Percentiles rank a stretch among this genome's conserved stretches.
These are phyloP conservation scores for Sarcophaga carnaria DNA, from an alignment of 2,888 invertebrate species.

Conservation along the genomic window DNA sequence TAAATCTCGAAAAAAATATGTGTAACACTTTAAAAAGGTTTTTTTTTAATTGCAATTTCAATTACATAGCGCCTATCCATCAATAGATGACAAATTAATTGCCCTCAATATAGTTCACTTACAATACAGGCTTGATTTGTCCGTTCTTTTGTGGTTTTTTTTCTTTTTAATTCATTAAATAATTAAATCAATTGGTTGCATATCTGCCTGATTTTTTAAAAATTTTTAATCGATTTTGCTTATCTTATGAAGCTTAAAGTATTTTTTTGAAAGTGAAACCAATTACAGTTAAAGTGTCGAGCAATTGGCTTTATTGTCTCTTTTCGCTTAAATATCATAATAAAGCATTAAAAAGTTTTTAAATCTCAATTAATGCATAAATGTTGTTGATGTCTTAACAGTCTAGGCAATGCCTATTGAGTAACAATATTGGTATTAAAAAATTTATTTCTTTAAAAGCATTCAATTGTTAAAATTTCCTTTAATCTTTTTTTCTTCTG, in stretches of 20 bases:
- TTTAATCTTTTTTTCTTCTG: not conserved
- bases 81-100: slow-evolving; percentile 49
- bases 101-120: not conserved
- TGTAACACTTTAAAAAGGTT: slow-evolving; percentile 24
- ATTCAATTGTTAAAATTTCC: not conserved
- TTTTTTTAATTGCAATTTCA: slow-evolving; percentile 37
- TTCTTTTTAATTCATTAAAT: not conserved
- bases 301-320: slow-evolving; percentile 31
- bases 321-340: slow-evolving; percentile 28
- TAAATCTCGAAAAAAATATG: not conserved
- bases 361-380: slow-evolving; percentile 46
- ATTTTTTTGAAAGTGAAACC: slow-evolving; percentile 24
- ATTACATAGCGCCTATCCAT: slow-evolving; percentile 28
- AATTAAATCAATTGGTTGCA: slow-evolving; percentile 23
- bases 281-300: slow-evolving; percentile 17
- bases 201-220: not conserved
- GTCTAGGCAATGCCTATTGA: no score
- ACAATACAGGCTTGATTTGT: not conserved
- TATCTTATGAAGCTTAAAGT: not conserved
- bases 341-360: slow-evolving; percentile 21
- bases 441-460: no score
- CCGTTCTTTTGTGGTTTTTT: no score
- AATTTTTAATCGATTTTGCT: not conserved
- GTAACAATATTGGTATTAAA: no score
- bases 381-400: slow-evolving; percentile 35